Percentiles rank a stretch among this genome's conserved stretches.
phyloP scores from a whole-genome alignment of 1,140 invertebrate genomes.

The Solenopsis fugax region DNA sequence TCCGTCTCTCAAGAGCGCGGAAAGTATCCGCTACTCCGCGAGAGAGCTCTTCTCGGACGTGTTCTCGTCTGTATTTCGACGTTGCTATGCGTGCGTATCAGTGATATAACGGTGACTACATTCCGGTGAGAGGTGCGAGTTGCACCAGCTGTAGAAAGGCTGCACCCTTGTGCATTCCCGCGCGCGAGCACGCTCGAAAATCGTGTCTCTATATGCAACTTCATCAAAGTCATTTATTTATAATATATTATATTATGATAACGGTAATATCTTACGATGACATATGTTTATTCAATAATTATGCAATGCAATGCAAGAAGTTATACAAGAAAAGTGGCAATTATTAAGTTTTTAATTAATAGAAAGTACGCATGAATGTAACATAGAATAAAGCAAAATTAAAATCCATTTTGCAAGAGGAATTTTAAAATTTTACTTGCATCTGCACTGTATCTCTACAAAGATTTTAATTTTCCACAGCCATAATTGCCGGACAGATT shows the following conservation, averaged over 20 bases:
- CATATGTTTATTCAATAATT: background rate
- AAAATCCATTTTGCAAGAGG: background rate
- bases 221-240: background rate
- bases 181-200: conserved; percentile 18
- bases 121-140: conserved; percentile 63
- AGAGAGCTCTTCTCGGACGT: conserved; percentile 17
- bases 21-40: conserved; percentile 39
- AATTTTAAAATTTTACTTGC: background rate
- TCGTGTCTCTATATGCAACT: background rate
- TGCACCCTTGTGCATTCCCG: conserved; percentile 33
- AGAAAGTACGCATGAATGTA: background rate
- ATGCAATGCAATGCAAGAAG: background rate
- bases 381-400: background rate
- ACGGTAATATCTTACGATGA: too few species aligned
- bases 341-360: background rate
- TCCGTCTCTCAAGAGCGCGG: conserved; percentile 37
- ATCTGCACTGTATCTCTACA: background rate
- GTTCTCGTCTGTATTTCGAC: conserved; percentile 41
- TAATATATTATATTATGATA: background rate
- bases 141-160: conserved; percentile 13
- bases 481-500: background rate
- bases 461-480: background rate
- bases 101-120: conserved; percentile 76
- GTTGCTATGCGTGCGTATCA: conserved; percentile 62
- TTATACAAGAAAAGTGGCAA: background rate